Conservation (phyloP, 1,140 invertebrate genomes). For the Capitella teleta region DNA sequence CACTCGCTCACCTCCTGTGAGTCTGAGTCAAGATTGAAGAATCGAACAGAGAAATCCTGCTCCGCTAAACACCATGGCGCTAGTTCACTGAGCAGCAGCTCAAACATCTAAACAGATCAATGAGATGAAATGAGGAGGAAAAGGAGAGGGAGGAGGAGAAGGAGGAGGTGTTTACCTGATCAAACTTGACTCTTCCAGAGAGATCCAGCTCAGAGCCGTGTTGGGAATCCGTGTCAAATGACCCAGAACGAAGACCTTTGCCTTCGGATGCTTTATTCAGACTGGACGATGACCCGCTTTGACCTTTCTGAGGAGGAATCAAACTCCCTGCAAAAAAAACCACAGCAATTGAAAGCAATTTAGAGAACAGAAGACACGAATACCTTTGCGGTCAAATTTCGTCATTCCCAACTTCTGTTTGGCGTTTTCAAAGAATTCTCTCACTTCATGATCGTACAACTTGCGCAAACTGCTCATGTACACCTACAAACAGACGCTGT, state of each 20-base stretch:
- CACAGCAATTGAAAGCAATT: background rate
- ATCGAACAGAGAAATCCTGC: conserved; percentile 87
- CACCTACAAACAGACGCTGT: conserved; percentile 37
- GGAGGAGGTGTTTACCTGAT: conserved; percentile 49
- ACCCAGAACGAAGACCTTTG: conserved; percentile 42
- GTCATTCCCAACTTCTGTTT: conserved; percentile 36
- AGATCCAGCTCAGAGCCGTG: conserved; percentile 42
- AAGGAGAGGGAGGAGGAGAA: no score
- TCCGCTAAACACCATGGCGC: conserved; percentile 87
- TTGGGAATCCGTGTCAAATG: conserved; percentile 45
- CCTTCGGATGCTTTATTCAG: conserved; percentile 24
- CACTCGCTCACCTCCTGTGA: background rate
- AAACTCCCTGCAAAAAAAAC: background rate
- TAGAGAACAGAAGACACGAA: background rate
- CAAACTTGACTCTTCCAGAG: conserved; percentile 50
- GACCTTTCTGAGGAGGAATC: background rate
- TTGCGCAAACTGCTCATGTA: conserved; percentile 68
- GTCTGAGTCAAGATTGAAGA: conserved; percentile 67
- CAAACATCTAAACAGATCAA: conserved; percentile 47
- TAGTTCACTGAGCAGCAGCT: conserved; percentile 71
- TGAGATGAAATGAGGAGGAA: no score
- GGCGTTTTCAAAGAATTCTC: conserved; percentile 66
- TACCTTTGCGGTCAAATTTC: conserved; percentile 7
- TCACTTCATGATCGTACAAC: conserved; percentile 73
- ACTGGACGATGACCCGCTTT: conserved; percentile 30